These are phyloP conservation scores for Dinomys branickii DNA, from an alignment of 2,113 vertebrate species.

Conservation along the genomic window DNA sequence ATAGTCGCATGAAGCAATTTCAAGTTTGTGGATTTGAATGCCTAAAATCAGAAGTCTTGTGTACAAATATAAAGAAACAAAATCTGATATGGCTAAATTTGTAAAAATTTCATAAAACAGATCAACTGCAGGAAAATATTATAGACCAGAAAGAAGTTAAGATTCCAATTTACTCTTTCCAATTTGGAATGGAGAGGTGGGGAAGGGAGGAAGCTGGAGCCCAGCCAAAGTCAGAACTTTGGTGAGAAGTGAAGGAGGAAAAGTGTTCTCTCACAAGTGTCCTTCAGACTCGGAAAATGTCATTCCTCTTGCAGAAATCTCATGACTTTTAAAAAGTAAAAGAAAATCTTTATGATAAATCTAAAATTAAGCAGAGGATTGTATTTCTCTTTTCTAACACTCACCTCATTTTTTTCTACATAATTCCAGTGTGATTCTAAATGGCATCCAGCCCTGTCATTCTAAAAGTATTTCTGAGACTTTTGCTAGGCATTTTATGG, in stretches of 20 bases:
- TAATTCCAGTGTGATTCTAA: constrained; percentile 29
- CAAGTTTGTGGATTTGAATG: neutral
- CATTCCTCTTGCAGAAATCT: constrained; percentile 46
- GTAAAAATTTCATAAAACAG: neutral
- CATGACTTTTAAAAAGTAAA: constrained; percentile 69
- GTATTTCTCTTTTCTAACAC: constrained; percentile 1
- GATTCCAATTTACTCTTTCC: neutral
- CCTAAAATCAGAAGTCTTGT: neutral
- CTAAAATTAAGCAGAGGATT: constrained; percentile 65
- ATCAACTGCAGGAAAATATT: neutral
- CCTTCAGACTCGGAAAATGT: constrained; percentile 61
- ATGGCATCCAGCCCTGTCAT: constrained; percentile 46
- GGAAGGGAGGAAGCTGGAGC: neutral
- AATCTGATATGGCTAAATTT: neutral
- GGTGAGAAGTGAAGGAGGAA: constrained; percentile 17
- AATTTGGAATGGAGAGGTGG: neutral
- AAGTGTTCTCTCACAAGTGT: constrained; percentile 3
- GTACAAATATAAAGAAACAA: neutral
- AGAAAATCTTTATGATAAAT: constrained; percentile 30
- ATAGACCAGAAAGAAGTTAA: neutral
- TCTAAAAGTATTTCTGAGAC: constrained; percentile 66
- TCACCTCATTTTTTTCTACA: constrained; percentile 32
- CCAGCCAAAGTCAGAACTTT: constrained; percentile 24
- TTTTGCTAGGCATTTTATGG: constrained; percentile 46
- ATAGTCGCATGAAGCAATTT: neutral